Conservation (phyloP, 2,113 vertebrate species). For the Carassius auratus region DNA sequence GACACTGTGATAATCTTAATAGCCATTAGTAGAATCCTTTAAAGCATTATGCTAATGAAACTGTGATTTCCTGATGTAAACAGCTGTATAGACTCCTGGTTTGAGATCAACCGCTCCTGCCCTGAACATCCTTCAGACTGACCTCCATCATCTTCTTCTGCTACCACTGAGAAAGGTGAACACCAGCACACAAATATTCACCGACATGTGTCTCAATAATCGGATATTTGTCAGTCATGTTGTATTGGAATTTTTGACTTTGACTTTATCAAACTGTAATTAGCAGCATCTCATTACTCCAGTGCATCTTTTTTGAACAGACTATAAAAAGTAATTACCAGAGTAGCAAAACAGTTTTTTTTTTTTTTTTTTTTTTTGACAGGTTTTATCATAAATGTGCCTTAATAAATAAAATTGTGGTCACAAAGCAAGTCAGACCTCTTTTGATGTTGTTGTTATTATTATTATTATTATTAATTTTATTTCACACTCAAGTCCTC, state of each 20-base stretch:
- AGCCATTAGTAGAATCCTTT: neutral
- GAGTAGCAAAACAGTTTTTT: neutral
- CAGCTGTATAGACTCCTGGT: constrained; percentile 99
- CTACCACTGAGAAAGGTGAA: constrained; percentile 71
- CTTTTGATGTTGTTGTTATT: neutral
- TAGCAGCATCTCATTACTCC: neutral
- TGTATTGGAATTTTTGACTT: neutral
- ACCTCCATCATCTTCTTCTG: constrained; percentile 51
- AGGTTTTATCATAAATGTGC: neutral
- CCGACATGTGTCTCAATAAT: neutral
- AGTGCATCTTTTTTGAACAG: neutral
- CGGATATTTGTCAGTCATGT: neutral
- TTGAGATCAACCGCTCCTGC: constrained; percentile 99
- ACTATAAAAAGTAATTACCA: neutral
- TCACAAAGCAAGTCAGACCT: neutral
- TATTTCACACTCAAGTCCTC: neutral
- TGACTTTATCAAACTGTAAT: neutral
- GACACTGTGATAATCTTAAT: neutral
- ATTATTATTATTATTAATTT: too few species aligned
- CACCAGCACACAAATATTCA: neutral
- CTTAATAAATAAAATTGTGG: too few species aligned
- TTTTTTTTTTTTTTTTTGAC: neutral
- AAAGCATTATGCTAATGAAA: constrained; percentile 6
- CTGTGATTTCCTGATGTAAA: neutral
- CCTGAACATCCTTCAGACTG: constrained; percentile 98